Evolutionary conservation across 1,140 invertebrate genomes (phyloP).

Genomic region (Drosophila hydei): DNA sequence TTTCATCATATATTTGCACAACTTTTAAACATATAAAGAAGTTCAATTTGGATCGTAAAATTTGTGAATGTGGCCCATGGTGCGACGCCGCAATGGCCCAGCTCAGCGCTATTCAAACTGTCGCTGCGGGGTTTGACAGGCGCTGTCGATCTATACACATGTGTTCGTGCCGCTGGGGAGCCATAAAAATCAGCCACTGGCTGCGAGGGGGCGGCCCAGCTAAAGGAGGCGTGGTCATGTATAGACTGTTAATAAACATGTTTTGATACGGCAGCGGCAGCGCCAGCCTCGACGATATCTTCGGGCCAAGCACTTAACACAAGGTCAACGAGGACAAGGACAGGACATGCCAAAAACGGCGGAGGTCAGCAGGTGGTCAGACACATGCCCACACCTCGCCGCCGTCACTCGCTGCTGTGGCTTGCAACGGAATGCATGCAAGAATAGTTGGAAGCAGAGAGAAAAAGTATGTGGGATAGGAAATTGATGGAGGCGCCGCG

Average conservation of each 20-base stretch:
- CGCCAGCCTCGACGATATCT: conserved; percentile 26
- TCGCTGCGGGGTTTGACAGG: conserved; percentile 11
- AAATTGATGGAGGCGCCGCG: background rate
- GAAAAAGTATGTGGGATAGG: background rate
- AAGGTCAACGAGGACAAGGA: conserved; percentile 74
- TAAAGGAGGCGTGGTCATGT: background rate
- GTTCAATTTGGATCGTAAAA: no score
- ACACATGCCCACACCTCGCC: background rate
- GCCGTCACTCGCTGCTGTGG: background rate
- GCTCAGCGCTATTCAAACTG: conserved; percentile 24
- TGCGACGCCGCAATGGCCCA: background rate
- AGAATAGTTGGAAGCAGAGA: background rate
- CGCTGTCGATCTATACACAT: conserved; percentile 23
- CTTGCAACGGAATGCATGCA: conserved; percentile 27
- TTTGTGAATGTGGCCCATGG: background rate
- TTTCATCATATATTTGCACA: no score
- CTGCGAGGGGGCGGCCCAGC: background rate
- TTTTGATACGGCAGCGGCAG: conserved; percentile 54
- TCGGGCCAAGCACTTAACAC: conserved; percentile 42
- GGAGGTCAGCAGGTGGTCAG: conserved; percentile 70
- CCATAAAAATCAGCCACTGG: conserved; percentile 1
- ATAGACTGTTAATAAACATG: conserved; percentile 70
- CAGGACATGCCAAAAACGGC: conserved; percentile 16
- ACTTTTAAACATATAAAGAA: no score
- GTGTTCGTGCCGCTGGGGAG: conserved; percentile 11